Evolutionary conservation across 2,888 invertebrate species (phyloP).

Genomic region (Muscina levida): DNA sequence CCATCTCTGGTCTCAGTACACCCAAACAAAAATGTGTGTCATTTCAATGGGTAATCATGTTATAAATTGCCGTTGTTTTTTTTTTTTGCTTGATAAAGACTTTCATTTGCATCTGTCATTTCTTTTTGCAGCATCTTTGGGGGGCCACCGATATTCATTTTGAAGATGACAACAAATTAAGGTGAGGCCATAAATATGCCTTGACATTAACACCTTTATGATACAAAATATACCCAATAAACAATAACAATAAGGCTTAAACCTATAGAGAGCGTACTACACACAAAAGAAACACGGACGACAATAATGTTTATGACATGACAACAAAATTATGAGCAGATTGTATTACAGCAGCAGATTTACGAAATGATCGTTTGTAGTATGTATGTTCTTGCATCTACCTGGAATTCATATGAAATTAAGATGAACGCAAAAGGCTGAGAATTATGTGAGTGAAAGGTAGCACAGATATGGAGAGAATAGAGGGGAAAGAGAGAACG

Average conservation of each 20-base stretch:
- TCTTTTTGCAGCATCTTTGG: neutral
- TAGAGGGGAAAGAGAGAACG: neutral
- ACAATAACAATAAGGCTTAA: slow-evolving; percentile 6
- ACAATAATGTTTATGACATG: slow-evolving; percentile 16
- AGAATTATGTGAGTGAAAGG: neutral
- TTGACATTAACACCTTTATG: slow-evolving; percentile 47
- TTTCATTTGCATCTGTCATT: neutral
- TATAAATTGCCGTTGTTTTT: neutral
- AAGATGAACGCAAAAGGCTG: neutral
- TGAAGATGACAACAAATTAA: neutral
- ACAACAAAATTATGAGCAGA: slow-evolving; percentile 29
- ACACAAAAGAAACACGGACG: neutral
- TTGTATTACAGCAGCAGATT: slow-evolving; percentile 31
- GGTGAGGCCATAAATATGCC: slow-evolving; percentile 47
- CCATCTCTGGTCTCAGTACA: too few relatives aligned
- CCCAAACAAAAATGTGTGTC: neutral
- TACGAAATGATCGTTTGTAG: slow-evolving; percentile 24
- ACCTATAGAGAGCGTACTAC: neutral
- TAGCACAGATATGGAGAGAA: too few relatives aligned
- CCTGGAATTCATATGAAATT: slow-evolving; percentile 23
- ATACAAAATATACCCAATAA: slow-evolving; percentile 18
- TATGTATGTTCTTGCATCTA: neutral
- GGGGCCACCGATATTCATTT: too few relatives aligned
- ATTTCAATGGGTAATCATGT: neutral
- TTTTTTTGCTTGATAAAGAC: neutral